A percentile compares a stretch with the other conserved stretches of the same genome.
Conservation (phyloP, 64 coral and sea anemone species). For the Acropora yongei region DNA sequence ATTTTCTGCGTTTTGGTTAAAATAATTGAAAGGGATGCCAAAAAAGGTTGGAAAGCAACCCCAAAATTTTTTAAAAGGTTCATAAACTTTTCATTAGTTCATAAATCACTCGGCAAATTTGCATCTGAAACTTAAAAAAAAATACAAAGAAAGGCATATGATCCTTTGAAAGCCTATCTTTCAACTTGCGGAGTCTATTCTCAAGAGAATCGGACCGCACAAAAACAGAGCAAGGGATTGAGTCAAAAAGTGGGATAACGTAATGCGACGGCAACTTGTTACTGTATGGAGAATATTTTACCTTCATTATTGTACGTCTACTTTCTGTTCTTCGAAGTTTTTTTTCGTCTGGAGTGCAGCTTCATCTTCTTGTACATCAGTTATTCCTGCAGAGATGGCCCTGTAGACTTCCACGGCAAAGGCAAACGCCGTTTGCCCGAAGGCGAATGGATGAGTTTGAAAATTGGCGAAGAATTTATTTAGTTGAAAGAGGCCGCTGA, state of each 20-base stretch:
- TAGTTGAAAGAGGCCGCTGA: neutral
- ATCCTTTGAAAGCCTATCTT: neutral
- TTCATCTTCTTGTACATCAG: neutral
- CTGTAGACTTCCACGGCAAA: neutral
- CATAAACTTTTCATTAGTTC: too few relatives aligned
- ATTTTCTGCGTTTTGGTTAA: too few relatives aligned
- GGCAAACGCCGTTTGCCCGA: neutral
- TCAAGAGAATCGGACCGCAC: neutral
- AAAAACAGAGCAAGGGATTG: neutral
- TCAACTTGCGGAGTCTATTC: neutral
- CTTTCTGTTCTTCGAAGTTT: neutral
- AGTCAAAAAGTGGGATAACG: neutral
- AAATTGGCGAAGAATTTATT: neutral
- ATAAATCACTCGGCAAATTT: too few relatives aligned
- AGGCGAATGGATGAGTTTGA: conserved; percentile 14
- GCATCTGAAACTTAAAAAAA: too few relatives aligned
- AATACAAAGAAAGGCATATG: too few relatives aligned
- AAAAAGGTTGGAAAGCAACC: too few relatives aligned
- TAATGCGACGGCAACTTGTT: neutral
- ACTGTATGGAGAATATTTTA: neutral
- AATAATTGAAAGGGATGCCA: too few relatives aligned
- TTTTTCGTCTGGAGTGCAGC: neutral
- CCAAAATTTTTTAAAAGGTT: too few relatives aligned
- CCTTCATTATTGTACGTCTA: neutral
- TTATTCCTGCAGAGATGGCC: neutral